Evolutionary conservation across 2,113 vertebrate species (phyloP).

Genomic region (Leiothrix lutea): DNA sequence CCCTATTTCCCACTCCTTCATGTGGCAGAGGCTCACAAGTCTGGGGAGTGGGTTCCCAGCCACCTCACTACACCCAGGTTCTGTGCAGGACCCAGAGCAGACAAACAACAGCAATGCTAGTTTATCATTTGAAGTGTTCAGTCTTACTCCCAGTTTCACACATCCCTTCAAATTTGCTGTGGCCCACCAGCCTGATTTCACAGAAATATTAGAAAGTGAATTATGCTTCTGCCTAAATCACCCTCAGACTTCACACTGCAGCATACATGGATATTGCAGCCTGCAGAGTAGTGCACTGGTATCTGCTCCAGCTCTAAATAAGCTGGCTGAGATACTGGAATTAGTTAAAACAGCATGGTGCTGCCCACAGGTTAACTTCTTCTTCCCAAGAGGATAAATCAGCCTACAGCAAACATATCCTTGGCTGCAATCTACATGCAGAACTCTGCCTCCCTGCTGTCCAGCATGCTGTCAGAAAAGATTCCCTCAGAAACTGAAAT

Average conservation of each 20-base stretch:
- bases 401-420: constrained; percentile 9
- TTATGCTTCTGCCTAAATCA: neutral
- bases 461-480: neutral
- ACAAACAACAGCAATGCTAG: neutral
- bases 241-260: neutral
- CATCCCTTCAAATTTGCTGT: neutral
- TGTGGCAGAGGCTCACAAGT: neutral
- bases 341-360: neutral
- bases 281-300: neutral
- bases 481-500: neutral
- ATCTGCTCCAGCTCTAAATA: neutral
- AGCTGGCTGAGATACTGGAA: neutral
- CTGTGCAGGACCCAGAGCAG: neutral
- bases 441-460: neutral
- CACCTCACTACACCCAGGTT: neutral
- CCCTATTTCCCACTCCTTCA: neutral
- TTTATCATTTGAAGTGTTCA: neutral
- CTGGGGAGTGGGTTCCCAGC: neutral
- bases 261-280: neutral
- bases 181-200: neutral
- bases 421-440: neutral
- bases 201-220: neutral
- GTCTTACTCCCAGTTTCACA: neutral
- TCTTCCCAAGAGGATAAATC: neutral
- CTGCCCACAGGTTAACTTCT: neutral